Evolutionary conservation across 2,888 invertebrate species (phyloP), one percentile per base, ranked within the genome.

Genomic region (Nineta flava): DNA sequence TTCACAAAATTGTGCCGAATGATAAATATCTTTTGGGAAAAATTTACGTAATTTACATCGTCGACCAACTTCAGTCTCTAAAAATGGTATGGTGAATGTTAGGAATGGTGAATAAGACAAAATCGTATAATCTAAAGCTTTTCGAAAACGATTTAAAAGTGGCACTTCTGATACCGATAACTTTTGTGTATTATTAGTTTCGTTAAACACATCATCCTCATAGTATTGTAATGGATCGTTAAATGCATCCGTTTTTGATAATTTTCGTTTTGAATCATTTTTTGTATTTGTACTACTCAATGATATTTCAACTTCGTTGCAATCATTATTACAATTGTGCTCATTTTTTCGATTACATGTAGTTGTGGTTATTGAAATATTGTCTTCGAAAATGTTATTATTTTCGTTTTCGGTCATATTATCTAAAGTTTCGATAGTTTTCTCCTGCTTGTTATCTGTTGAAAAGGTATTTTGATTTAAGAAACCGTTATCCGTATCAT

Each of bases 61-160:
- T 42, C 81, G 75, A 0, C 92, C 93, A 10, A 71, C 72, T 61
- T 90, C 88, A 0, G 91, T 87, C 68, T 92, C 92, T 54, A 94
- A 66, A 68, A 83, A 92, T 0, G 97, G 96, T 50, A 91, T 74
- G 0, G 85, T 79, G 59, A 87, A 86, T 51, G 81, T 79, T 10
- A 94, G 72, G 63, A 83, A 87, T 0, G 96, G 95, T 0, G 95
- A 95, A 53, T 87, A 79, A 1, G 90, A 88, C 2, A 92, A 65
- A 46, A 83, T 72, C 0, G 81, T 77, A 49, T 82, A 83, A 55
- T 81, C 80, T 9, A 88, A 65, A 1, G 80, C 82, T 68, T 87
- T 79, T 61, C 86, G 73, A 60, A 87, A 86, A 53, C 74, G 74
- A 63, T 82, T 83, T 12, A 76, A 68, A 50, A 77, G 70, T 0